Base-by-base conservation (phyloP, 2,797 vertebrate genomes). In the Thripadectes ignobilis region DNA sequence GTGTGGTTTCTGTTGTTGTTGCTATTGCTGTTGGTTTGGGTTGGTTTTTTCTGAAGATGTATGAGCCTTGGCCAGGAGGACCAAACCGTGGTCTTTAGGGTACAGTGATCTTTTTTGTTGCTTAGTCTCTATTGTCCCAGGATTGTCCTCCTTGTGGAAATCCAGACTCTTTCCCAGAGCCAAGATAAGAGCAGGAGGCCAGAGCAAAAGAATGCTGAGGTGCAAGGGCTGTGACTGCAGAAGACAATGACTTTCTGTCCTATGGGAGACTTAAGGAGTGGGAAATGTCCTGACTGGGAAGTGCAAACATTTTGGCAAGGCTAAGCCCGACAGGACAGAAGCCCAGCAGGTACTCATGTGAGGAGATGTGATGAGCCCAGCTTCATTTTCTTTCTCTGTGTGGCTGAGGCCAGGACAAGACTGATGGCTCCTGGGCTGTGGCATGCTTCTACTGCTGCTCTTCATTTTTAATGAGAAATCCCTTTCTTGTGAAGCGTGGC, bases 231-330 rank as follows among this genome's bases (percentile, higher is more conserved):
- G 24, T 61, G 46, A 39, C 46, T 82, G 38, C 51, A 65, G 38
- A 34, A 63, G 27, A 22, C n/a, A 41, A 21, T 62, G 55, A 54
- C 20, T 62, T 54, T 20, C 30, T 76, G n/a, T 62, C 54, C 24
- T 22, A 0, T 24, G 55, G 21, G 6, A 9, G 4, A 10, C 23
- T 83, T 49, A 5, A 45, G 20, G 41, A 83, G 14, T 76, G 11
- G 51, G 38, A 62, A 66, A 49, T 51, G 17, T 51, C 39, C 65
- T 66, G 12, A 23, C 22, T 9, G 58, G 43, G 24, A 41, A 67
- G 8, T 0, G 0, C 46, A 7, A 5, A 8, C 12, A 13, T 20
- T 81, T 5, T 2, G 3, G 6, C 2, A 2, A 8, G 4, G 2
- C n/a, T 54, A 57, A 71, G 39, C 39, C 34, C 3, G 0, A 16